A percentile compares a stretch with the other conserved stretches of the same genome.
Evolutionary conservation across 2,797 vertebrate species (phyloP).

Genomic region (Philypnodon macrostomus): DNA sequence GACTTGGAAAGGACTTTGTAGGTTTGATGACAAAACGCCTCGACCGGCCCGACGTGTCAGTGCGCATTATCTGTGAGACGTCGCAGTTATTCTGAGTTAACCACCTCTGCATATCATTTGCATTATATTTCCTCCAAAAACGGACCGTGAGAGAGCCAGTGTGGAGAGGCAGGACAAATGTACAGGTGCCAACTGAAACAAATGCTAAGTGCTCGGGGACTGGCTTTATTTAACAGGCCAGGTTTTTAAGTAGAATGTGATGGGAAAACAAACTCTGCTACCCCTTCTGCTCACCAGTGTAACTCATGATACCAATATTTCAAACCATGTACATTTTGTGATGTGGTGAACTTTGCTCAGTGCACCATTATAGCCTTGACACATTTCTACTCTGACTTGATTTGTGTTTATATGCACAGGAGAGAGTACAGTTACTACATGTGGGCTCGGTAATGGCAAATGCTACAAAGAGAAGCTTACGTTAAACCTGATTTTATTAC

Average conservation of each 20-base stretch:
- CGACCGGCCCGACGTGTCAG: slow-evolving; percentile 43
- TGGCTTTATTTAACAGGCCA: slow-evolving; percentile 14
- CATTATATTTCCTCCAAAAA: slow-evolving; percentile 54
- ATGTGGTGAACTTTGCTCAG: background rate
- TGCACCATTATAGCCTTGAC: background rate
- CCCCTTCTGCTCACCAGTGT: background rate
- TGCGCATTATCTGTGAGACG: slow-evolving; percentile 48
- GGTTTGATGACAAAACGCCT: slow-evolving; percentile 42
- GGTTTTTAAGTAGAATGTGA: slow-evolving; percentile 12
- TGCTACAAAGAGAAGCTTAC: too few relatives aligned
- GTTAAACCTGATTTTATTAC: too few relatives aligned
- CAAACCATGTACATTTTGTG: background rate
- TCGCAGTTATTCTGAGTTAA: slow-evolving; percentile 44
- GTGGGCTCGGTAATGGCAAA: too few relatives aligned
- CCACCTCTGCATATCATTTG: slow-evolving; percentile 50
- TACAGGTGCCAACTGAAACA: slow-evolving; percentile 49
- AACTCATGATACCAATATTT: slow-evolving; percentile 2
- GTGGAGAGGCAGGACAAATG: slow-evolving; percentile 39
- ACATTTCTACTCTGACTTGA: too few relatives aligned
- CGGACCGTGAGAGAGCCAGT: slow-evolving; percentile 28
- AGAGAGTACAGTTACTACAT: too few relatives aligned
- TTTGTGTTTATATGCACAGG: too few relatives aligned
- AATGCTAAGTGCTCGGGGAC: slow-evolving; percentile 17
- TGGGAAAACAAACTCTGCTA: slow-evolving; percentile 17
- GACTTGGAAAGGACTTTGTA: slow-evolving; percentile 22